Base-by-base conservation (phyloP, 2,888 invertebrate genomes). In the Pristionchus japonicus region DNA sequence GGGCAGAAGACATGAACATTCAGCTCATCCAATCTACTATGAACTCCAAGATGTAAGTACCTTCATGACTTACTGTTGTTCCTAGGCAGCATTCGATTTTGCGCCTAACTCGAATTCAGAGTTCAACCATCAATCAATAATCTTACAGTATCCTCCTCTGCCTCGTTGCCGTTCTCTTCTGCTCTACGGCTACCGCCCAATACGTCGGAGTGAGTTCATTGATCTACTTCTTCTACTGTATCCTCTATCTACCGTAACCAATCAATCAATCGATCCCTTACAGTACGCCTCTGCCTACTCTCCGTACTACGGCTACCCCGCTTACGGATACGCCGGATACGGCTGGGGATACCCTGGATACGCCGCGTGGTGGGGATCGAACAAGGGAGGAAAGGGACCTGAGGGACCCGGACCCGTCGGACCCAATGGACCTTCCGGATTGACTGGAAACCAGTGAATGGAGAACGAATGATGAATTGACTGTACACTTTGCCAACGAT, bases 41-140 rank as follows among this genome's bases (percentile, higher is more conserved):
- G 83, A 57, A 52, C 61, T 83, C 83, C 83, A 83, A 83, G 83
- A n/a, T 83, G 83, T 83, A 20, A 83, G 83, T 37, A 27, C 77
- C 23, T n/a, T 47, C n/a, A 11, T 13, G 3, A 17, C 31, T 31
- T 34, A 23, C n/a, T n/a, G 15, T 31, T 37, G 6, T 6, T 74
- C 40, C 27, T 74, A 23, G 4, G n/a, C 9, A 57, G n/a, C n/a
- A n/a, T n/a, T n/a, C n/a, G n/a, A n/a, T n/a, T n/a, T n/a, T n/a
- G n/a, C n/a, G n/a, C n/a, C n/a, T n/a, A n/a, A n/a, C n/a, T n/a
- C n/a, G n/a, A n/a, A n/a, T n/a, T n/a, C n/a, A n/a, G n/a, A n/a
- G n/a, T n/a, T n/a, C n/a, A n/a, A 23, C 57, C n/a, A 31, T 57
- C 52, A n/a, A 1, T 47, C 20, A 43, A 7, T n/a, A 7, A 4